Base-by-base conservation (phyloP, 2,888 invertebrate genomes). In the Exocentrus adspersus region DNA sequence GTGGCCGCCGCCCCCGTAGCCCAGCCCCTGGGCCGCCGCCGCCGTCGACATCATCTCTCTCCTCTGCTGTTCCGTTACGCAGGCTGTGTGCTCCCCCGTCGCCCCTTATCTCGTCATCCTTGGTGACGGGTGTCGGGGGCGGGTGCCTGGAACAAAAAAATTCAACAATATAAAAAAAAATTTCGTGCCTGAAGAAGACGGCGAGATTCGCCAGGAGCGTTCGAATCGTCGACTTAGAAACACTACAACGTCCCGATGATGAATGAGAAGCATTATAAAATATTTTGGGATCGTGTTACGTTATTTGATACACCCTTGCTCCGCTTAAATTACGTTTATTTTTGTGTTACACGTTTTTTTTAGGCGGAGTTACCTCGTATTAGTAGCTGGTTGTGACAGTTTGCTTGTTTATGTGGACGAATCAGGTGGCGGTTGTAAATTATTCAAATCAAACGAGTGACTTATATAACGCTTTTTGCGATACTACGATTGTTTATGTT, bases 41-140 rank as follows among this genome's bases (percentile, higher is more conserved):
- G 82, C 80, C 73, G 82, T 82, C 76, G 82, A 73, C 81, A 82
- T 82, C n/a, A n/a, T 56, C 56, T 46, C 45, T 61, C 46, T 32
- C 24, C 46, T 45, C 57, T 24, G 28, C 30, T 6, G 28, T 4
- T 28, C 30, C 45, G 32, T n/a, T n/a, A n/a, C n/a, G 32, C 30
- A 17, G 9, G 14, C 32, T 12, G 20, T 45, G 12, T 17, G 17
- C 7, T 10, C 17, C n/a, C n/a, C n/a, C n/a, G n/a, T n/a, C n/a
- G n/a, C n/a, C n/a, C n/a, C n/a, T n/a, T n/a, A n/a, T n/a, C n/a
- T n/a, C n/a, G n/a, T n/a, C n/a, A n/a, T n/a, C n/a, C n/a, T n/a
- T n/a, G n/a, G n/a, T n/a, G n/a, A n/a, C n/a, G n/a, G n/a, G n/a
- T n/a, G n/a, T n/a, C n/a, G n/a, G n/a, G n/a, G n/a, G n/a, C n/a